Evolutionary conservation across 2,888 invertebrate species (phyloP).

Genomic region (Ceratothoa steindachneri): DNA sequence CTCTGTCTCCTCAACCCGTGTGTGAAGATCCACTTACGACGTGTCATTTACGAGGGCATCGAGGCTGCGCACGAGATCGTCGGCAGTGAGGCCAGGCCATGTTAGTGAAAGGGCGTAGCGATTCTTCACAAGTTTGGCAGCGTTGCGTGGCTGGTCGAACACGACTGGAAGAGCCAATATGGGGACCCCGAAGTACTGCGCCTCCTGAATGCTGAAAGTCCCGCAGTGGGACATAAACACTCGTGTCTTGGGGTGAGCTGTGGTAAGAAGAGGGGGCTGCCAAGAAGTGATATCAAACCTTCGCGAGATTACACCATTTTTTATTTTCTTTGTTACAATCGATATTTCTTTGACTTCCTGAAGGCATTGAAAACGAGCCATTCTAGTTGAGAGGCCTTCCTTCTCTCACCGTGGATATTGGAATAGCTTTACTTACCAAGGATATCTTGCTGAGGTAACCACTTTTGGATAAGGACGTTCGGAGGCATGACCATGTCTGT

Average conservation of each 20-base stretch:
- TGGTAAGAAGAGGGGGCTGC: too few relatives aligned
- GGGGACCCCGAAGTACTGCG: constrained; percentile 37
- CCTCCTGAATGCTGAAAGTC: constrained; percentile 29
- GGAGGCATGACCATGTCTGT: constrained; percentile 24
- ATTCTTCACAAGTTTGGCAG: constrained; percentile 21
- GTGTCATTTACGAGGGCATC: constrained; percentile 14
- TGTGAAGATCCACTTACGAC: not conserved
- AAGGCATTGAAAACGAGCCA: too few relatives aligned
- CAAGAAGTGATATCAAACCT: not conserved
- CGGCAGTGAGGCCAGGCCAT: constrained; percentile 22
- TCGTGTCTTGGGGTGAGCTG: constrained; percentile 29
- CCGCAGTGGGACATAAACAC: constrained; percentile 36
- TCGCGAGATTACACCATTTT: not conserved
- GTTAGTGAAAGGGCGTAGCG: constrained; percentile 14
- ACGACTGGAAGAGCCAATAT: constrained; percentile 28
- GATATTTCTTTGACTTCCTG: too few relatives aligned
- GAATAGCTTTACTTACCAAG: constrained; percentile 21
- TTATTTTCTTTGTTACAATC: too few relatives aligned
- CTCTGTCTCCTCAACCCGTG: not conserved
- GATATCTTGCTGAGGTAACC: constrained; percentile 33
- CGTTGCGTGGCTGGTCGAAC: constrained; percentile 36
- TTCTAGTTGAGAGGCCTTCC: too few relatives aligned
- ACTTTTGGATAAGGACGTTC: constrained; percentile 21
- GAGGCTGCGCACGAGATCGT: constrained; percentile 13
- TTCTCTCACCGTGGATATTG: not conserved